Conservation (phyloP, 2,113 vertebrate species). For the Polypterus senegalus region DNA sequence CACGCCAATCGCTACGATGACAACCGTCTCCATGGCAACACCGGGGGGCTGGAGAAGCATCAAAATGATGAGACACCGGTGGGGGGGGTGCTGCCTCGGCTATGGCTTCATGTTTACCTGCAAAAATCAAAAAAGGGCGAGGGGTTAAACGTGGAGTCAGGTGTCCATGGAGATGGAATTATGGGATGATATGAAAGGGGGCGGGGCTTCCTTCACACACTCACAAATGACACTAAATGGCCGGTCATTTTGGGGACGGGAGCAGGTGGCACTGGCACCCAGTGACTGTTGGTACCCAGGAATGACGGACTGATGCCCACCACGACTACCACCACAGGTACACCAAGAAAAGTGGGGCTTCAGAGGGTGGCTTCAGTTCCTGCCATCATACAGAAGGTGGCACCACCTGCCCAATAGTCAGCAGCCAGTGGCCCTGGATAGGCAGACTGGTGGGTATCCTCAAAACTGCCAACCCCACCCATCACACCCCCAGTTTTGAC, state of each 20-base stretch:
- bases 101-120: slow-evolving; percentile 38
- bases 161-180: not conserved
- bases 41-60: slow-evolving; percentile 4
- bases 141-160: not conserved
- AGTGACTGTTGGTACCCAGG: too few relatives aligned
- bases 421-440: too few relatives aligned
- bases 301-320: too few relatives aligned
- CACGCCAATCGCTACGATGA: slow-evolving; percentile 89
- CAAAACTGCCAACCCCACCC: too few relatives aligned
- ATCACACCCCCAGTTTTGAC: too few relatives aligned
- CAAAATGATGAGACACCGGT: slow-evolving; percentile 7
- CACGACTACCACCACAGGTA: too few relatives aligned
- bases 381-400: too few relatives aligned
- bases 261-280: too few relatives aligned
- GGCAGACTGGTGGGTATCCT: too few relatives aligned
- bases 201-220: not conserved
- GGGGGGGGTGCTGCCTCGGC: slow-evolving; percentile 19
- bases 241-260: not conserved
- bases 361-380: too few relatives aligned
- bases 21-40: slow-evolving; percentile 80
- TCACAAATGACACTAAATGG: not conserved
- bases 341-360: too few relatives aligned
- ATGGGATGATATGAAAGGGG: not conserved
- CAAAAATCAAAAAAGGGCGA: slow-evolving; percentile 12
- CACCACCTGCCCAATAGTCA: too few relatives aligned